These are phyloP conservation scores for Heliconius aoede DNA, from an alignment of 2,888 invertebrate genomes.

Conservation along the genomic window DNA sequence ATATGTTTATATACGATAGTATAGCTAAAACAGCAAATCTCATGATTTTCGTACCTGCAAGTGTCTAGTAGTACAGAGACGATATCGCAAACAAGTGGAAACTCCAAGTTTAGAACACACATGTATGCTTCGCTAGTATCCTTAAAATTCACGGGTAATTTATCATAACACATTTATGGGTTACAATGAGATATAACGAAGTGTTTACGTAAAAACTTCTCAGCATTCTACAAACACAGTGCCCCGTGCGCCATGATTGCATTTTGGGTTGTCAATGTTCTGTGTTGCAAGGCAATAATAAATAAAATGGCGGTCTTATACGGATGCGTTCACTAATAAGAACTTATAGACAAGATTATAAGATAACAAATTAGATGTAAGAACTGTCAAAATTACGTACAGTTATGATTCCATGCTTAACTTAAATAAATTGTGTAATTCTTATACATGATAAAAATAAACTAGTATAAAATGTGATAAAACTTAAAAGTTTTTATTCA, in stretches of 20 bases:
- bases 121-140: conserved; percentile 78
- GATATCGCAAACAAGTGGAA: conserved; percentile 78
- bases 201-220: conserved; percentile 85
- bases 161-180: conserved; percentile 75
- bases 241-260: conserved; percentile 85
- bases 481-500: neutral
- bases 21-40: conserved; percentile 78
- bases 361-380: conserved; percentile 4
- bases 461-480: neutral
- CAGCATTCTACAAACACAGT: conserved; percentile 84
- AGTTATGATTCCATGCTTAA: neutral
- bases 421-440: neutral
- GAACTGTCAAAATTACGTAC: neutral
- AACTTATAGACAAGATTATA: conserved; percentile 21
- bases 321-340: conserved; percentile 64
- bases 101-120: conserved; percentile 75
- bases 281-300: conserved; percentile 72
- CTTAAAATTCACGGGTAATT: conserved; percentile 71
- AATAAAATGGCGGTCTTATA: conserved; percentile 75
- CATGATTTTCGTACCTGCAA: conserved; percentile 82
- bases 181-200: conserved; percentile 78
- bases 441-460: neutral
- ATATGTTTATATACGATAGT: conserved; percentile 61
- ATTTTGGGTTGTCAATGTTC: conserved; percentile 84
- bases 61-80: conserved; percentile 82